Evolutionary conservation across 2,113 vertebrate genomes (phyloP).

Genomic region (Cisticola juncidis): DNA sequence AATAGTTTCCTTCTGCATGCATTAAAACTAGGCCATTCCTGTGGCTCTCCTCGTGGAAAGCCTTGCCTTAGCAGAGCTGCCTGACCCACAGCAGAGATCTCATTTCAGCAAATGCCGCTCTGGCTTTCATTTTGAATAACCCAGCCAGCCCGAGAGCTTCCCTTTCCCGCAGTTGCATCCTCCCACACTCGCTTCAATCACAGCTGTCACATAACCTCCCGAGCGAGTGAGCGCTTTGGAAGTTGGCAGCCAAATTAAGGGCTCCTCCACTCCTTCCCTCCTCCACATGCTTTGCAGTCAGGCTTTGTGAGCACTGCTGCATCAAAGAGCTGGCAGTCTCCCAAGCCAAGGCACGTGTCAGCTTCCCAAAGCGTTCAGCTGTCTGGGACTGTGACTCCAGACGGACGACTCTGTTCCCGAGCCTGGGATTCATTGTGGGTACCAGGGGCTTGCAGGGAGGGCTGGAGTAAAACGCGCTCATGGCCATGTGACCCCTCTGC

Average conservation of each 20-base stretch:
- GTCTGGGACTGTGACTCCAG: constrained; percentile 25
- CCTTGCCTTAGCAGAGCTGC: not conserved
- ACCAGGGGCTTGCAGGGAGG: not conserved
- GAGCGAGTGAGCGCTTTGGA: constrained; percentile 37
- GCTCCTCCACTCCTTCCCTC: constrained; percentile 56
- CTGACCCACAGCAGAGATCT: not conserved
- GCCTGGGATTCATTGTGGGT: not conserved
- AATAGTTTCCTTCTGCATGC: not conserved
- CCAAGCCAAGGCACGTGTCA: constrained; percentile 5
- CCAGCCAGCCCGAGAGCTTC: not conserved
- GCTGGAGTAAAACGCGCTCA: not conserved
- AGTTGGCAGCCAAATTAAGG: constrained; percentile 64
- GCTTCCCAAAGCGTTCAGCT: constrained; percentile 43
- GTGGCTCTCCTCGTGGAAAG: not conserved
- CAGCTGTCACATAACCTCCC: constrained; percentile 31
- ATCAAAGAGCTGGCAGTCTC: constrained; percentile 44
- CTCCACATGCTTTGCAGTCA: constrained; percentile 55
- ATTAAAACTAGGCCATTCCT: not conserved
- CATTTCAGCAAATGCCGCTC: not conserved
- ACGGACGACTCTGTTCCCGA: constrained; percentile 27
- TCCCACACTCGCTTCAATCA: constrained; percentile 39
- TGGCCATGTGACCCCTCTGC: not conserved
- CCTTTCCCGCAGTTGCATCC: constrained; percentile 33
- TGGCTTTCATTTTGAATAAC: constrained; percentile 6
- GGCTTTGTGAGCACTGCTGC: constrained; percentile 17